Conservation (phyloP, 2,797 vertebrate genomes). For the Cirrhinus molitorella region DNA sequence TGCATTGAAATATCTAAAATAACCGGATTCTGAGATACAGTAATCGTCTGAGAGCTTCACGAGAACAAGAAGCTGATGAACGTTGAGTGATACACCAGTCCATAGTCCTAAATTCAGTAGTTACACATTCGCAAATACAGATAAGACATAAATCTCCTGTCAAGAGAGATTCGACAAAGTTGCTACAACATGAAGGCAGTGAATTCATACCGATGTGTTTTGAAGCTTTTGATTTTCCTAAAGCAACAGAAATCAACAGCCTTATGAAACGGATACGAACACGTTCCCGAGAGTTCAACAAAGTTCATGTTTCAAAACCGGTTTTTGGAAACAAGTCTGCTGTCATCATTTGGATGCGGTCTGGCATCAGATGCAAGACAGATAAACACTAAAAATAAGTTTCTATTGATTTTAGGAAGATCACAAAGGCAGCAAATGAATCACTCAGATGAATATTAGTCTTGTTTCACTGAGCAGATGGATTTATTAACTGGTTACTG, state of each 20-base stretch:
- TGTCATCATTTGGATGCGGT: background rate
- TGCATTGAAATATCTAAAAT: conserved; percentile 8
- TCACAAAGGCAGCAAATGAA: conserved; percentile 7
- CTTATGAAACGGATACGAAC: too few relatives aligned
- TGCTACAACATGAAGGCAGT: conserved; percentile 17
- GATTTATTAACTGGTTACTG: background rate
- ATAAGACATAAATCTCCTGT: conserved; percentile 1
- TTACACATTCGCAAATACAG: background rate
- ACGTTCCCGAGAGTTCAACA: background rate
- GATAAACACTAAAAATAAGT: background rate
- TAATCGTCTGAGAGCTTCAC: background rate
- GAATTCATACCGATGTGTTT: background rate
- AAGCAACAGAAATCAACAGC: background rate
- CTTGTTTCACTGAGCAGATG: conserved; percentile 6
- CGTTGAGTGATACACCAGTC: background rate
- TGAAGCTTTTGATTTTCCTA: background rate
- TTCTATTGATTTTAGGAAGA: background rate
- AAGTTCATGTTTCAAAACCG: background rate
- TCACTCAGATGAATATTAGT: background rate
- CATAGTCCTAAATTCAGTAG: background rate
- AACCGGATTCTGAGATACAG: background rate
- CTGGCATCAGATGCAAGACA: conserved; percentile 2
- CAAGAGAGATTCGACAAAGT: background rate
- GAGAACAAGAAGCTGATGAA: background rate
- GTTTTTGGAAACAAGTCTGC: conserved; percentile 15